These are phyloP conservation scores for Melanostoma scalare DNA, from an alignment of 2,888 invertebrate species.

Conservation along the genomic window DNA sequence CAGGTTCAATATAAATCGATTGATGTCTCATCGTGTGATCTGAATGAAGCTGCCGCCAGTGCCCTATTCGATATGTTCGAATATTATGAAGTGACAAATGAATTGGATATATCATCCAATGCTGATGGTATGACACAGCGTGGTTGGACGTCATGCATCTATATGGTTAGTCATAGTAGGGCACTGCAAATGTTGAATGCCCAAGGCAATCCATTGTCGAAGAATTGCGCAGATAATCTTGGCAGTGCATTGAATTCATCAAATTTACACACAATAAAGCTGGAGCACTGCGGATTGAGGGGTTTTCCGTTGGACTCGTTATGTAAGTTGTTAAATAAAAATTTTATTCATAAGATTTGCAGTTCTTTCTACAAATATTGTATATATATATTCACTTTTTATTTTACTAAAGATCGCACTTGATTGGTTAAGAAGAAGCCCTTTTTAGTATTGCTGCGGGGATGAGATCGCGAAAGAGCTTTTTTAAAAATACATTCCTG, in stretches of 20 bases:
- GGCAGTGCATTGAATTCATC: constrained; percentile 89
- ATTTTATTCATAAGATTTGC: neutral
- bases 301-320: constrained; percentile 89
- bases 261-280: constrained; percentile 88
- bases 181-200: constrained; percentile 80
- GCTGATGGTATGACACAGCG: constrained; percentile 87
- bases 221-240: constrained; percentile 85
- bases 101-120: constrained; percentile 90
- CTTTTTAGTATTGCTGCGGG: no score
- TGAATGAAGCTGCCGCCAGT: constrained; percentile 84
- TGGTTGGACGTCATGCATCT: constrained; percentile 91
- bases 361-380: neutral
- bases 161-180: constrained; percentile 81
- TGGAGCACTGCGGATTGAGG: constrained; percentile 89
- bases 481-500: no score
- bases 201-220: constrained; percentile 80
- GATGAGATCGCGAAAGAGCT: no score
- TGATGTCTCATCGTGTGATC: constrained; percentile 80
- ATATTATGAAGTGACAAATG: constrained; percentile 92
- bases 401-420: no score
- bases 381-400: no score
- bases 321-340: constrained; percentile 83
- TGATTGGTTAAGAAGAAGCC: no score
- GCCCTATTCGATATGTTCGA: constrained; percentile 96
- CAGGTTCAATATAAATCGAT: constrained; percentile 81